phyloP scores from a whole-genome alignment of 2,888 invertebrate species.

The Eupeodes latifasciatus region DNA sequence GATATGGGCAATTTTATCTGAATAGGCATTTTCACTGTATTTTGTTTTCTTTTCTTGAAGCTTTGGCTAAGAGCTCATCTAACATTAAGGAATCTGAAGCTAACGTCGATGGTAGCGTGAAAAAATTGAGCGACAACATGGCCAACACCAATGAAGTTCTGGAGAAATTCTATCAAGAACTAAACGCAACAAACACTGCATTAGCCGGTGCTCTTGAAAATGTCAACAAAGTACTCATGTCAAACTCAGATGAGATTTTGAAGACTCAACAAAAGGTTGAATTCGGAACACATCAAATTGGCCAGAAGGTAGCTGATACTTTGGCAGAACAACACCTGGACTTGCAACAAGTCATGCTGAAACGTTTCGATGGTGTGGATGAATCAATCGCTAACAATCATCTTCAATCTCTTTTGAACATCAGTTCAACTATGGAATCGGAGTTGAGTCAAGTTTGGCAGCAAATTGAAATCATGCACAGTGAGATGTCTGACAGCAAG shows the following conservation, averaged over 20 bases:
- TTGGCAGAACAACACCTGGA: slow-evolving; percentile 88
- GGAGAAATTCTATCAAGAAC: slow-evolving; percentile 86
- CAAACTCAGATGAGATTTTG: slow-evolving; percentile 93
- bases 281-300: slow-evolving; percentile 92
- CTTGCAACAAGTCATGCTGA: slow-evolving; percentile 88
- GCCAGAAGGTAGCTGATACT: slow-evolving; percentile 90
- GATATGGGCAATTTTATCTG: slow-evolving; percentile 50
- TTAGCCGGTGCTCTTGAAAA: slow-evolving; percentile 85
- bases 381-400: slow-evolving; percentile 89
- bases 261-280: slow-evolving; percentile 93
- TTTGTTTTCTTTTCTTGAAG: slow-evolving; percentile 78
- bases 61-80: slow-evolving; percentile 84
- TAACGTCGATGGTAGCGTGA: slow-evolving; percentile 84
- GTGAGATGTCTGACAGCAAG: slow-evolving; percentile 91
- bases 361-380: slow-evolving; percentile 89
- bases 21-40: not conserved
- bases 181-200: slow-evolving; percentile 86
- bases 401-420: slow-evolving; percentile 88
- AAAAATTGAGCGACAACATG: slow-evolving; percentile 86
- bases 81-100: slow-evolving; percentile 86
- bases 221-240: slow-evolving; percentile 90
- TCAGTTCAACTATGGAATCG: slow-evolving; percentile 90
- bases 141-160: slow-evolving; percentile 86
- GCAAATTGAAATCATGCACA: slow-evolving; percentile 95
- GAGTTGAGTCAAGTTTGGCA: slow-evolving; percentile 95